phyloP scores from a whole-genome alignment of 2,888 invertebrate species.

The Chrysina gloriosa region DNA sequence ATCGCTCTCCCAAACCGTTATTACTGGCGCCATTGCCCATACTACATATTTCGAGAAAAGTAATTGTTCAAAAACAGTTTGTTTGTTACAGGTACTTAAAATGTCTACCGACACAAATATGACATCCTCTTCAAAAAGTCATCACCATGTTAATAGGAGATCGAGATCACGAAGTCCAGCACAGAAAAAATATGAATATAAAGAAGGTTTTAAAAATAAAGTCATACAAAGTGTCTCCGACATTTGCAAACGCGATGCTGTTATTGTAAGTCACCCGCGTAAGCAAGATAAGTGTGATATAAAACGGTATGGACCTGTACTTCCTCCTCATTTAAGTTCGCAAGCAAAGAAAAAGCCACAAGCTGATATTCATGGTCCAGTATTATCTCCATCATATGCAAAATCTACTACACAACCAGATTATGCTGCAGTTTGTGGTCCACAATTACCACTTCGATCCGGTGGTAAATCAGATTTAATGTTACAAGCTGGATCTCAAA shows the following conservation, averaged over 20 bases:
- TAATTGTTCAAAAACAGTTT: no score
- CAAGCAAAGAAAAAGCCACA: conserved; percentile 48
- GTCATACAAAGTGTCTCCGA: neutral
- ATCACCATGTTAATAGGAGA: conserved; percentile 46
- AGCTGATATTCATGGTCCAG: conserved; percentile 59
- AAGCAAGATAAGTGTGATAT: no score
- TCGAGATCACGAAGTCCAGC: conserved; percentile 41
- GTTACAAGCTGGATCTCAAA: neutral
- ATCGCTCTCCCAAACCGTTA: no score
- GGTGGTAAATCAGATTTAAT: neutral
- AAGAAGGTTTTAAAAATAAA: neutral
- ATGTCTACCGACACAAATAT: no score
- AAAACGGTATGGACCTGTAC: conserved; percentile 65
- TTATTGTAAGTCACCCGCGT: no score
- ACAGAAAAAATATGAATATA: conserved; percentile 1
- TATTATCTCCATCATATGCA: conserved; percentile 62
- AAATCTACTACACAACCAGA: neutral
- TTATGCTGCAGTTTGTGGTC: no score
- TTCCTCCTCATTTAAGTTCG: conserved; percentile 53
- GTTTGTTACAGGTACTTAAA: no score
- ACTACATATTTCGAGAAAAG: no score
- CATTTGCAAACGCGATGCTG: no score
- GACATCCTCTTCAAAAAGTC: neutral
- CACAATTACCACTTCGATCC: no score
- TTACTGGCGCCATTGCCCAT: no score